Base-by-base conservation (phyloP, 2,888 invertebrate genomes). In the Hylaea fasciaria region DNA sequence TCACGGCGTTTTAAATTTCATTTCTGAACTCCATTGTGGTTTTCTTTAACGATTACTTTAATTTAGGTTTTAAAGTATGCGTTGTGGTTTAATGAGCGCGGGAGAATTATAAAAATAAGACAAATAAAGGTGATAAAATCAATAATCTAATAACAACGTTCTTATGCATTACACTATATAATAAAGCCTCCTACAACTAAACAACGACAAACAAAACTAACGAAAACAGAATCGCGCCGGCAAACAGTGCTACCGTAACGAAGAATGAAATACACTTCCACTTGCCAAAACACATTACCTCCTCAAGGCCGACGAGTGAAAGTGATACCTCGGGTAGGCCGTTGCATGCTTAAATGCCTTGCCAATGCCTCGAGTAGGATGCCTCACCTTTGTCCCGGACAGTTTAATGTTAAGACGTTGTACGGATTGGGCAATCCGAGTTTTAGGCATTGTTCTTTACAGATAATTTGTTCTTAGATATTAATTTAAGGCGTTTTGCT, bases 201-300 rank as follows among this genome's bases (percentile, higher is more conserved):
- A 44, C 51, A 52, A 44, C 37, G 56, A 60, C 54, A 46, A 61
- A 61, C 52, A 57, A 57, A 46, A 57, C 51, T 61, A 51, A 48
- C 51, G 32, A 55, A 60, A 51, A 47, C 46, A 50, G 40, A 46
- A 50, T 45, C 28, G 50, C 45, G 40, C 44, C 44, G n/a, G 14
- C 35, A 39, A 51, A 48, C 43, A 47, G 43, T 22, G 49, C 29
- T 49, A 50, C 45, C 50, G 17, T 41, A 52, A 58, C 52, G 32
- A 45, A 49, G 54, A 46, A 11, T 50, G 55, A 50, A 50, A 55
- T 54, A 44, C 16, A 41, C 51, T 40, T 32, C 58, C 46, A 32
- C 50, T 55, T 61, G 61, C 55, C 61, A 61, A 61, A 61, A 56
- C 44, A 61, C 61, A 56, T 61, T 56, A 56, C 50, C 54, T 17